These are phyloP conservation scores for Melikaiella ostensackeni DNA, from an alignment of 2,888 invertebrate species.

Conservation along the genomic window DNA sequence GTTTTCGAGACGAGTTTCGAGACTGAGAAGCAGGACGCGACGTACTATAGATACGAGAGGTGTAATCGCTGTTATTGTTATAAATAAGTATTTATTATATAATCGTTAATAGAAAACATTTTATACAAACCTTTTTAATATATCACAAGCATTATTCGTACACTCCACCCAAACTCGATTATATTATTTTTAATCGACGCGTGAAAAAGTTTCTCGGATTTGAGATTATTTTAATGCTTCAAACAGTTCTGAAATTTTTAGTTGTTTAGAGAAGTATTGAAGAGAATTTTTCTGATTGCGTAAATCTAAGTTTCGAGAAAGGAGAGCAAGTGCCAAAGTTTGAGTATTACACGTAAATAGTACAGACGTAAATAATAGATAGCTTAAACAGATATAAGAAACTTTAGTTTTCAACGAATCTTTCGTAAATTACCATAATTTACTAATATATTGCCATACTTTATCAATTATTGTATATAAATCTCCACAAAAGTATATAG, in stretches of 20 bases:
- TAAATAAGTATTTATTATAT: slow-evolving; percentile 76
- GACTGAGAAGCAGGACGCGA: slow-evolving; percentile 34
- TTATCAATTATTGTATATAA: too few species aligned
- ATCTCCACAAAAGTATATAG: too few species aligned
- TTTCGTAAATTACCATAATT: not conserved
- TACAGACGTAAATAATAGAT: not conserved
- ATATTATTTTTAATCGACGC: slow-evolving; percentile 12
- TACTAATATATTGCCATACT: not conserved
- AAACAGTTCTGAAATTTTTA: not conserved
- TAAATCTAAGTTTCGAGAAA: slow-evolving; percentile 22
- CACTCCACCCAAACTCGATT: slow-evolving; percentile 43
- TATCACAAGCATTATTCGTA: slow-evolving; percentile 65
- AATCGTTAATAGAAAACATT: slow-evolving; percentile 72
- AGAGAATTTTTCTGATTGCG: slow-evolving; percentile 13
- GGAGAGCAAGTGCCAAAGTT: slow-evolving; percentile 20
- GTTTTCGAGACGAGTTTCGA: slow-evolving; percentile 29
- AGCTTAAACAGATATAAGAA: not conserved
- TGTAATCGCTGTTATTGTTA: slow-evolving; percentile 64
- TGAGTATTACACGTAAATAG: slow-evolving; percentile 25
- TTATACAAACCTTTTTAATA: slow-evolving; percentile 68
- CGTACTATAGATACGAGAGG: slow-evolving; percentile 35
- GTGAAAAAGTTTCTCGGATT: slow-evolving; percentile 5
- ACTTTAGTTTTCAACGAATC: not conserved
- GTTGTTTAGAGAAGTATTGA: not conserved
- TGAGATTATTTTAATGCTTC: not conserved